phyloP scores from a whole-genome alignment of 1,140 invertebrate genomes.

The Pseudomyrmex sp. region DNA sequence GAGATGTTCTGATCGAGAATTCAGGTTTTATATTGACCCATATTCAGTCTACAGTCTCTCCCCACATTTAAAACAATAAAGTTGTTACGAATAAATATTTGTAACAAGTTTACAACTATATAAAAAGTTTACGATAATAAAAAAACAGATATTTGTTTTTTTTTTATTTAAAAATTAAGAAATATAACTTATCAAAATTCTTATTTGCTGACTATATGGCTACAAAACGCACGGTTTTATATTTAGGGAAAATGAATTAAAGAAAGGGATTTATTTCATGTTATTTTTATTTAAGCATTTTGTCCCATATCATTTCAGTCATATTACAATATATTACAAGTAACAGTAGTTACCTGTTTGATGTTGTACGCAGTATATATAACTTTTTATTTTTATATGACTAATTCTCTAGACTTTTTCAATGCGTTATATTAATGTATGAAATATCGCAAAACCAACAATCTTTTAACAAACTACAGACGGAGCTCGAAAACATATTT shows the following conservation, averaged over 20 bases:
- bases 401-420: conserved; percentile 54
- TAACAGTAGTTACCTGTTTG: conserved; percentile 59
- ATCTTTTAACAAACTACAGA: conserved; percentile 54
- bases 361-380: conserved; percentile 57
- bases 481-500: conserved; percentile 52
- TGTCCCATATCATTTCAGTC: conserved; percentile 61
- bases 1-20: conserved; percentile 53
- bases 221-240: too few relatives aligned
- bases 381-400: conserved; percentile 53
- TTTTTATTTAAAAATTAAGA: too few relatives aligned
- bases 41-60: conserved; percentile 1
- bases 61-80: conserved; percentile 1
- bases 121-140: too few relatives aligned
- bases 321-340: conserved; percentile 62
- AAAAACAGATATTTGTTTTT: too few relatives aligned
- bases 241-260: background rate
- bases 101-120: too few relatives aligned
- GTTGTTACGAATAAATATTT: background rate
- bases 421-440: conserved; percentile 60
- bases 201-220: too few relatives aligned
- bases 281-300: conserved; percentile 63
- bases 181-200: too few relatives aligned
- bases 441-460: conserved; percentile 58
- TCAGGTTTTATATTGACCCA: conserved; percentile 36
- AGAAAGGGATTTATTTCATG: conserved; percentile 30